Evolutionary conservation across 1,140 invertebrate species (phyloP).

Genomic region (Asbolus verrucosus): DNA sequence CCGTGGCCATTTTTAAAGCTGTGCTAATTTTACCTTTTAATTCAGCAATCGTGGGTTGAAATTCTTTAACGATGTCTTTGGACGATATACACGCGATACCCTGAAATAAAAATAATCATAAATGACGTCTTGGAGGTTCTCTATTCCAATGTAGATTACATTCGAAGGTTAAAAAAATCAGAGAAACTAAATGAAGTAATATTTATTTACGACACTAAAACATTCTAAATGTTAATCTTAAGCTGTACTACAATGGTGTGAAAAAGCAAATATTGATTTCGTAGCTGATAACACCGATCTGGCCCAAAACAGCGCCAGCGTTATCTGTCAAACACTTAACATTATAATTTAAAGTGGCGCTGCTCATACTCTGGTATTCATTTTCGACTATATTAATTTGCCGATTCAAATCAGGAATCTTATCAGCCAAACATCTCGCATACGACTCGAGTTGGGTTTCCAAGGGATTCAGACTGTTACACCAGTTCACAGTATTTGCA

Average conservation of each 20-base stretch:
- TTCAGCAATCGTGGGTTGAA: not conserved
- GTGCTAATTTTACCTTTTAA: not conserved
- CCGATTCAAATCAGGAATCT: conserved; percentile 9
- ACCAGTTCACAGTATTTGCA: not conserved
- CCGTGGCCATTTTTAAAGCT: not conserved
- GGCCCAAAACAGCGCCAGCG: not conserved
- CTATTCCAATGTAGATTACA: too few relatives aligned
- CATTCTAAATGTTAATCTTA: not conserved
- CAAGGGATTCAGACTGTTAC: not conserved
- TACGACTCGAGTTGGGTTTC: conserved; percentile 14
- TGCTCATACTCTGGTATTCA: conserved; percentile 14
- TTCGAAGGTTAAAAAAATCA: not conserved
- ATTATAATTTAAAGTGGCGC: not conserved
- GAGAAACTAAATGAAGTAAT: too few relatives aligned
- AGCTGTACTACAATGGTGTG: not conserved
- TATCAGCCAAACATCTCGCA: conserved; percentile 1
- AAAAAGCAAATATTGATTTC: conserved; percentile 34
- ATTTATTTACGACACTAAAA: too few relatives aligned
- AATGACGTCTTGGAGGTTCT: too few relatives aligned
- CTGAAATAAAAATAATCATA: too few relatives aligned
- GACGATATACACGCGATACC: conserved; percentile 14
- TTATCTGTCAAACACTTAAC: conserved; percentile 16
- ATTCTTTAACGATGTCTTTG: not conserved
- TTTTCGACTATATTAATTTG: conserved; percentile 2
- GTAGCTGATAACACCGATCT: conserved; percentile 24